phyloP scores from a whole-genome alignment of 2,113 vertebrate genomes.

The Felis chaus region DNA sequence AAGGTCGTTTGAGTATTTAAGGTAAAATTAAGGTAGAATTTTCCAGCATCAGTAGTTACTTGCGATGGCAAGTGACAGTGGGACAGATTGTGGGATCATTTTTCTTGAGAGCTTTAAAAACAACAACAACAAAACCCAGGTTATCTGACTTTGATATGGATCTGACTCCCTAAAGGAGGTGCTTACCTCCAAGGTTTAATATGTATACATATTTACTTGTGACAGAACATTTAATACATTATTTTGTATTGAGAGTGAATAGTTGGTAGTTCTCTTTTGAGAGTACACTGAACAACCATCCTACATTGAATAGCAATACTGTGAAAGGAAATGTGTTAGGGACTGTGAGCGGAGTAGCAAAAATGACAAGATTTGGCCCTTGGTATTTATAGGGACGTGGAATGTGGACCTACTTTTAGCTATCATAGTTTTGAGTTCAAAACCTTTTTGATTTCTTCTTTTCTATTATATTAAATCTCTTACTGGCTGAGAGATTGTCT shows the following conservation, averaged over 20 bases:
- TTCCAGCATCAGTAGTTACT: background rate
- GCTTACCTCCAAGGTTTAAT: background rate
- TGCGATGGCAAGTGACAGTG: background rate
- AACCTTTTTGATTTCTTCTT: constrained; percentile 19
- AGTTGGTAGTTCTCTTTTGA: background rate
- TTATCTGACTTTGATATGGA: constrained; percentile 6
- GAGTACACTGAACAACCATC: background rate
- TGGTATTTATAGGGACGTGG: constrained; percentile 12
- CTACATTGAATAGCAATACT: background rate
- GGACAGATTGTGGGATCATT: background rate
- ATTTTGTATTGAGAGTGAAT: constrained; percentile 46
- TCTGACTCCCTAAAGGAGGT: background rate
- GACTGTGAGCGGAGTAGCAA: background rate
- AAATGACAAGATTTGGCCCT: constrained; percentile 1
- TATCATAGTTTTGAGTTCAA: background rate
- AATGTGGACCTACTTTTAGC: constrained; percentile 10
- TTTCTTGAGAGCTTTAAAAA: background rate
- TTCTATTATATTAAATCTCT: background rate
- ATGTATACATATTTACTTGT: background rate
- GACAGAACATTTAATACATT: background rate
- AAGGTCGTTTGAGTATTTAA: background rate
- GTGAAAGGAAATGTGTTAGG: background rate
- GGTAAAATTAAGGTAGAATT: background rate
- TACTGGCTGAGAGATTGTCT: background rate
- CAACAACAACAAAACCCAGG: background rate